Evolutionary conservation across 2,888 invertebrate species (phyloP).

Genomic region (Conchocele bisecta): DNA sequence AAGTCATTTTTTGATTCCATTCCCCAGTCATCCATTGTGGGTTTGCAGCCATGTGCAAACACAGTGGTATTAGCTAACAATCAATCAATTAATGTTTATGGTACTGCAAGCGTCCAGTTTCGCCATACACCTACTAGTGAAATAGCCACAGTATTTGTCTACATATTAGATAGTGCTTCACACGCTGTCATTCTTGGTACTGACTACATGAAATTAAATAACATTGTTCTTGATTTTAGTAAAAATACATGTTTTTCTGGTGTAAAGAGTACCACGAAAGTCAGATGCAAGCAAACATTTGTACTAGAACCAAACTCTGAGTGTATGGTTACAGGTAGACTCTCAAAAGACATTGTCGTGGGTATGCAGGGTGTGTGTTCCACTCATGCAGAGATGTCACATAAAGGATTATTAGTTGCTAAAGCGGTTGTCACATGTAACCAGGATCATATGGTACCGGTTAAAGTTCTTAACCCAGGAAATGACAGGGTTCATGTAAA

Average conservation of each 20-base stretch:
- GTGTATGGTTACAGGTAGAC: constrained; percentile 1
- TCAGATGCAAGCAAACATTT: neutral
- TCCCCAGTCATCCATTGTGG: neutral
- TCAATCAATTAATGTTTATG: constrained; percentile 1
- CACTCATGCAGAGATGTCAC: constrained; percentile 1
- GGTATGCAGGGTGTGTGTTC: constrained; percentile 19
- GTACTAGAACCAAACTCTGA: constrained; percentile 8
- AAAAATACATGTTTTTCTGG: neutral
- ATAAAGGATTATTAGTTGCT: constrained; percentile 5
- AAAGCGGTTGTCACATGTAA: constrained; percentile 5
- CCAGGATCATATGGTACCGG: constrained; percentile 1
- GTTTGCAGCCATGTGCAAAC: neutral
- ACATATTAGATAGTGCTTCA: neutral
- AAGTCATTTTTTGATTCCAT: neutral
- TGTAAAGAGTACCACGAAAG: neutral
- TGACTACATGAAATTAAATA: constrained; percentile 9
- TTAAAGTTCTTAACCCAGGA: constrained; percentile 16
- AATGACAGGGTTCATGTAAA: neutral
- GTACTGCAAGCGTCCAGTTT: constrained; percentile 12
- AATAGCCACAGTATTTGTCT: constrained; percentile 1
- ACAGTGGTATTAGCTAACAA: constrained; percentile 13
- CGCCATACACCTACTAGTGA: neutral
- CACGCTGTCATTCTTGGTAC: constrained; percentile 20
- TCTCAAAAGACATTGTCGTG: neutral
- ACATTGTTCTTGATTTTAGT: constrained; percentile 18